phyloP scores from a whole-genome alignment of 2,888 invertebrate species.

The Hypena proboscidalis region DNA sequence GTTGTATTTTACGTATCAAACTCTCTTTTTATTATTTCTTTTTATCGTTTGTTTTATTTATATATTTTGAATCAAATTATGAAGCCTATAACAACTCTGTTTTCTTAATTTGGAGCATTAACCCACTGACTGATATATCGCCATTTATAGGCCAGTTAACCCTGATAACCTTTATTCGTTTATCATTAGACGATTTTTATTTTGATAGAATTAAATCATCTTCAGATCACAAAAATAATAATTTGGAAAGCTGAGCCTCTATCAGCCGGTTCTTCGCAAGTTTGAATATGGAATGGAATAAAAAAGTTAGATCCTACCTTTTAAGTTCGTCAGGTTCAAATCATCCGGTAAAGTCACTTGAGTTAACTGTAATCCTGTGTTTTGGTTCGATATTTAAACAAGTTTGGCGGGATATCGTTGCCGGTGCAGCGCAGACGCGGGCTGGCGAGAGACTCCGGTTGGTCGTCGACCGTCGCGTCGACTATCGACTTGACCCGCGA shows the following conservation, averaged over 20 bases:
- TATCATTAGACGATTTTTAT: background rate
- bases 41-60: too few species aligned
- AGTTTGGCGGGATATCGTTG: constrained; percentile 22
- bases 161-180: constrained; percentile 3
- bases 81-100: too few species aligned
- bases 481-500: constrained; percentile 37
- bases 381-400: constrained; percentile 20
- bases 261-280: background rate
- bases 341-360: constrained; percentile 20
- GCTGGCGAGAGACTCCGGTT: constrained; percentile 39
- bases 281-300: background rate
- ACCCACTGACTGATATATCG: constrained; percentile 3
- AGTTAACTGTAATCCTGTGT: constrained; percentile 12
- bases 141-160: background rate
- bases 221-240: background rate
- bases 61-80: too few species aligned
- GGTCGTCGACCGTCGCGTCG: constrained; percentile 18
- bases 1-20: too few species aligned
- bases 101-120: constrained; percentile 5
- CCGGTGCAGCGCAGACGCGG: constrained; percentile 28
- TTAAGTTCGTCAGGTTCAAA: constrained; percentile 18
- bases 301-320: constrained; percentile 30
- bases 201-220: background rate
- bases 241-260: background rate
- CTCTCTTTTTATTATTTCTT: too few species aligned